phyloP scores from a whole-genome alignment of 2,888 invertebrate species.

The Cephalotes varians region DNA sequence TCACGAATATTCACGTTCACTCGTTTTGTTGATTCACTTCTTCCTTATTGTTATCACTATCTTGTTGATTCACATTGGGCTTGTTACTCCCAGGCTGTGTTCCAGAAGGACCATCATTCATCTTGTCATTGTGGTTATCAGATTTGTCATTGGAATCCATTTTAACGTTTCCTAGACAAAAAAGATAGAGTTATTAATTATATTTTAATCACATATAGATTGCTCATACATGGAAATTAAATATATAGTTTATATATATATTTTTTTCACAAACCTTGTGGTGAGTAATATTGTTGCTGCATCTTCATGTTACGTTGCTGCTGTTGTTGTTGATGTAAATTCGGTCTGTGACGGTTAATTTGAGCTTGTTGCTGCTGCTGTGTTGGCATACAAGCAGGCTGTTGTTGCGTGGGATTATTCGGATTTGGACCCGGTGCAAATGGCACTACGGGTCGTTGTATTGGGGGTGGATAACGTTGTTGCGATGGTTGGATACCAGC shows the following conservation, averaged over 20 bases:
- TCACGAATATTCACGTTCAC: constrained; percentile 73
- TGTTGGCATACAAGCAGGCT: constrained; percentile 84
- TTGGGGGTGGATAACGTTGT: constrained; percentile 86
- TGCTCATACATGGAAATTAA: neutral
- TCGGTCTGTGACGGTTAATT: constrained; percentile 81
- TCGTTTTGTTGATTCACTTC: constrained; percentile 85
- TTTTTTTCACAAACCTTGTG: constrained; percentile 84
- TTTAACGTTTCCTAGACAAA: constrained; percentile 83
- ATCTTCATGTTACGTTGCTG: constrained; percentile 84
- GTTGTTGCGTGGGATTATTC: constrained; percentile 83
- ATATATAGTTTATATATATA: neutral
- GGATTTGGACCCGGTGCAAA: constrained; percentile 86
- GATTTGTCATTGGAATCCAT: constrained; percentile 84
- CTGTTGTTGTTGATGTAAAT: constrained; percentile 82
- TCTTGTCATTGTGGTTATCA: constrained; percentile 84
- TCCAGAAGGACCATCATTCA: constrained; percentile 79
- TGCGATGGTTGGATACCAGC: constrained; percentile 84
- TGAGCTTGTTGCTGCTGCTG: constrained; percentile 80
- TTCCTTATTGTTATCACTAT: constrained; percentile 82
- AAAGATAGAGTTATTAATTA: constrained; percentile 70
- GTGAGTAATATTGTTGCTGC: constrained; percentile 87
- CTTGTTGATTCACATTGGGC: constrained; percentile 82
- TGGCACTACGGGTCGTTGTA: constrained; percentile 87
- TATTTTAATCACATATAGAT: constrained; percentile 1
- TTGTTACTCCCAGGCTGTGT: constrained; percentile 81